Base-by-base conservation (phyloP, 2,888 invertebrate species). In the Colostygia pectinataria region DNA sequence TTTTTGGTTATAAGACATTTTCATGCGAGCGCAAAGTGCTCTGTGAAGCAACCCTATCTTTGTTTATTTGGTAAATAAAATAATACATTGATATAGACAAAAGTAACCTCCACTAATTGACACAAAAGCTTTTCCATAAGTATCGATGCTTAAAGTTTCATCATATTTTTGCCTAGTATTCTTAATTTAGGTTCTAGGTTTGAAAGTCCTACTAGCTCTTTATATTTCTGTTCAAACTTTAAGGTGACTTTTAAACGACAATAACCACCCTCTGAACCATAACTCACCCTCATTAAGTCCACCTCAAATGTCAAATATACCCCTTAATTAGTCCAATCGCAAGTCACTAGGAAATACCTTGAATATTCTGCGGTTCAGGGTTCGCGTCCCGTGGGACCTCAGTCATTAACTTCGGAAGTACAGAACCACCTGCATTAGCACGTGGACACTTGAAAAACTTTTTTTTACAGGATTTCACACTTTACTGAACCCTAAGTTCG, bases 351-450 rank as follows among this genome's bases (percentile, higher is more conserved):
- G 78, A 85, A 83, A 77, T 82, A 62, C 72, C 67, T 68, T 49
- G 67, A 46, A 57, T 53, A 36, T 39, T 47, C 29, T 31, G 29
- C 70, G 73, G 77, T 74, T 72, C 75, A 74, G 62, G 38, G 77
- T 74, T 75, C 74, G 74, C 74, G 74, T 81, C 85, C 78, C 86
- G 83, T 80, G 86, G 74, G 85, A 84, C 73, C 77, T 62, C 54
- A 51, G 43, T 63, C 63, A 58, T 61, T 76, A 79, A 57, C 38
- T 28, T 71, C 14, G 13, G 42, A 27, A 28, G 23, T 13, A 37
- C 10, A 43, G 51, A 37, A 44, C 43, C 62, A 64, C 77, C 78
- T 79, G 81, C 69, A 50, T 37, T 15, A 67, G 80, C 82, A 78
- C 83, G 82, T 82, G 83, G 80, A 71, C 70, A 57, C 64, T 61